Base-by-base conservation (phyloP, 2,888 invertebrate genomes). In the Agonopterix heracliana region DNA sequence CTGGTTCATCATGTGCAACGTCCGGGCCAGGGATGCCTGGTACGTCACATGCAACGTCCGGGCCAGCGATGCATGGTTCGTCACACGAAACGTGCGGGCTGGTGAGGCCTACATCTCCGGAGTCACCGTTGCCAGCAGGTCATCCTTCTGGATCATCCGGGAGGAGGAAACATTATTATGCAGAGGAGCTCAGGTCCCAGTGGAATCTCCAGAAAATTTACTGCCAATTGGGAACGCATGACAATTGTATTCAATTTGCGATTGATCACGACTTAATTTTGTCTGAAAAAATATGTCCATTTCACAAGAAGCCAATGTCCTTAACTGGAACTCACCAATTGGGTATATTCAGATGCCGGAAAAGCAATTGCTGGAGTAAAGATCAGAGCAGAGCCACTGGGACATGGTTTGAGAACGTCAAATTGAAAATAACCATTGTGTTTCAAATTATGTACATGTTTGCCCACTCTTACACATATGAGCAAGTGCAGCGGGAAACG, bases 371-470 rank as follows among this genome's bases (percentile, higher is more conserved):
- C 36, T 5, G 38, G 10, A 44, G 10, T 3, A 3, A 7, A 8
- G 17, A 2, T 26, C 4, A 12, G 8, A n/a, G 7, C 34, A n/a
- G 34, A 12, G 11, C 41, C 11, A 14, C 7, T 8, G 49, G 45
- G 9, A 45, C 49, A 2, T 49, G 45, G 41, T 45, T 49, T 17
- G 49, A 45, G 35, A 49, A 41, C 41, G 36, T 10, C n/a, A 12
- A 14, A 8, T n/a, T 49, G 35, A 2, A 13, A 3, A 8, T 46
- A 2, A n/a, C 42, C n/a, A 2, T 34, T 1, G n/a, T 46, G 3
- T 47, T 50, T 10, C 40, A 46, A 40, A 36, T 50, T 2, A 44
- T 50, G 44, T 50, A 50, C 10, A 41, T 41, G 10, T 50, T 40
- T 43, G 11, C 34, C 9, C 14, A 43, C 5, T 26, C 14, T 2